A percentile compares a stretch with the other conserved stretches of the same genome.
phyloP scores from a whole-genome alignment of 2,888 invertebrate genomes.

The Drosophila multiciliata region DNA sequence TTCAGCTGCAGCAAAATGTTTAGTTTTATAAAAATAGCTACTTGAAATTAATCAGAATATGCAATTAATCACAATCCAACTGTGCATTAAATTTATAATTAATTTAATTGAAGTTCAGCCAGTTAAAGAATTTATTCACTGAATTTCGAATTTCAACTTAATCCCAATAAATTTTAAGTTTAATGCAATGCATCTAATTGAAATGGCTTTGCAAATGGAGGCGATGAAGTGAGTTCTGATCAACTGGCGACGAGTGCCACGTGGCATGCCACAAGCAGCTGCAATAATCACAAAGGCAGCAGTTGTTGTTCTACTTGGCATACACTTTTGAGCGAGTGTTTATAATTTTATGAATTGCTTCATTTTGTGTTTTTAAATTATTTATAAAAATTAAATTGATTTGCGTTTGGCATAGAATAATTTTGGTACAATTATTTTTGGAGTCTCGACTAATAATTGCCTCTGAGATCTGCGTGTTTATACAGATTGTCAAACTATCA shows the following conservation, averaged over 20 bases:
- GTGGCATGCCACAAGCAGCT: constrained; percentile 58
- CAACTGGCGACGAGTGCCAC: constrained; percentile 10
- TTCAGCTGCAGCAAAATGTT: neutral
- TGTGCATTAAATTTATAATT: neutral
- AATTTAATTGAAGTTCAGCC: neutral
- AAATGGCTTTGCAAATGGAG: constrained; percentile 22
- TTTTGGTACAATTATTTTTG: neutral
- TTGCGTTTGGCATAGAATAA: neutral
- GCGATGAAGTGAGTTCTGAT: constrained; percentile 14
- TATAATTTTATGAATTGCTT: neutral
- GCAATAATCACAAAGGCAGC: constrained; percentile 40
- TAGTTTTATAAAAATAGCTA: neutral
- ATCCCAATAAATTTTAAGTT: neutral
- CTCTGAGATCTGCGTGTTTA: neutral
- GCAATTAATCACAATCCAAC: neutral
- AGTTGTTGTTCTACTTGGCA: constrained; percentile 12
- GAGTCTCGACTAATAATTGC: neutral
- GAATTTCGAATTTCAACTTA: constrained; percentile 2
- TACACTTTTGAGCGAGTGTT: constrained; percentile 12
- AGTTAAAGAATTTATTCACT: neutral
- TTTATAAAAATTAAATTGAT: neutral
- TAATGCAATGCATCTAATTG: constrained; percentile 40
- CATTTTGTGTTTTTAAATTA: neutral
- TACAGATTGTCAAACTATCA: neutral
- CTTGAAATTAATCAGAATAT: neutral